Evolutionary conservation across 2,113 vertebrate species (phyloP), one percentile per base, ranked within the genome.

Genomic region (Larimichthys polyactis): DNA sequence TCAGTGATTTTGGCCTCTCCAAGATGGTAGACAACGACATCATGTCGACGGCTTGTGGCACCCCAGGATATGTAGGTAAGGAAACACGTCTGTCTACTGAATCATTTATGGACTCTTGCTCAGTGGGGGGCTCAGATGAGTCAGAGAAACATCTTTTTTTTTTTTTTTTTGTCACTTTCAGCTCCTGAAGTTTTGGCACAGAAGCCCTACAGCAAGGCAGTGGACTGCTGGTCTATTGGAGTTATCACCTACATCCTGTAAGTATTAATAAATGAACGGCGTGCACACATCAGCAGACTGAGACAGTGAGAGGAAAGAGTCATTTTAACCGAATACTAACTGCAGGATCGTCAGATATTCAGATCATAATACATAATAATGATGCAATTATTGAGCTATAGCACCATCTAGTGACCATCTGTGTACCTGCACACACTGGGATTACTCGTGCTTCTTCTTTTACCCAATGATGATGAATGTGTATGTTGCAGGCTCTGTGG

Each of bases 221-320:
- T 99, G 71, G 98, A 99, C 92, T 99, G 98, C 94, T 99, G 98
- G 98, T 99, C 98, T 19, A 98, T 99, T 1, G 98, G 98, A 57
- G 98, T 99, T 65, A 99, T 99, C 94, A 97, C 97, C 32, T 99
- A 99, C 71, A 99, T 99, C 87, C 62, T 99, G 98, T 99, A 90
- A 98, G 98, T 95, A 86, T 69, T 11, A 71, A 40, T 29, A 2
- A 46, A 44, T 51, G 43, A 36, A 8, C 36, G 36, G 32, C 17
- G 11, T 43, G 27, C 63, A 40, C 11, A 24, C 32, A 46, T 27
- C 10, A 44, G 10, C 12, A 46, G 44, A 36, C 32, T 36, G 32
- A 36, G 32, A 7, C 2, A 8, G 36, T 6, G 46, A 46, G 54
- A 63, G 29, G 22, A 75, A 10, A 24, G 16, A 52, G 10, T 8